A percentile compares a stretch with the other conserved stretches of the same genome.
These are phyloP conservation scores for Neotragus pygmaeus DNA, from an alignment of 2,113 vertebrate species.

Conservation along the genomic window DNA sequence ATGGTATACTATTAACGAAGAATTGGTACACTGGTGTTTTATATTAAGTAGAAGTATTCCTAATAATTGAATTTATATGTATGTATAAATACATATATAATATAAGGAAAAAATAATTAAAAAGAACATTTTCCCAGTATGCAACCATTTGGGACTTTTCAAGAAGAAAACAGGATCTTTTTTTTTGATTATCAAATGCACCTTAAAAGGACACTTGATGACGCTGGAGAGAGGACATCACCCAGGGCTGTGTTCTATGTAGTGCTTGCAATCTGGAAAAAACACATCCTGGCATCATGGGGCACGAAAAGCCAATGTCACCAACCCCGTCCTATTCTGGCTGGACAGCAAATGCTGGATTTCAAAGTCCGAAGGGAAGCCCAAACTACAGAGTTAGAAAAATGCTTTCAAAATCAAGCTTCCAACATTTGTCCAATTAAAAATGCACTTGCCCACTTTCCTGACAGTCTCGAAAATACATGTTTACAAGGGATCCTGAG, in stretches of 20 bases:
- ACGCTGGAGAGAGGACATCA: background rate
- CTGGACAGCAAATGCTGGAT: background rate
- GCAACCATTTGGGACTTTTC: background rate
- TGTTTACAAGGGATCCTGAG: background rate
- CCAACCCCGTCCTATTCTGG: background rate
- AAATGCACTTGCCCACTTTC: slow-evolving; percentile 24
- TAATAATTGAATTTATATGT: background rate
- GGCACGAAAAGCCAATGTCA: background rate
- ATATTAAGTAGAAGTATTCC: background rate
- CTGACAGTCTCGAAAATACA: background rate
- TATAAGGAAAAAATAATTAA: background rate
- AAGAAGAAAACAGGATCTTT: background rate
- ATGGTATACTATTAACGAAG: background rate
- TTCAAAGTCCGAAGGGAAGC: slow-evolving; percentile 12
- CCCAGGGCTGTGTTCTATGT: background rate
- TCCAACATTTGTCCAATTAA: slow-evolving; percentile 13
- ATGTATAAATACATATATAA: background rate
- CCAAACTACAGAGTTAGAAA: background rate
- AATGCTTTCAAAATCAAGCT: background rate
- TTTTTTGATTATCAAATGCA: background rate
- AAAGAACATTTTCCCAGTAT: background rate
- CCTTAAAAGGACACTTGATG: background rate
- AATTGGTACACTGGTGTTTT: background rate
- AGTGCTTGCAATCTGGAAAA: background rate
- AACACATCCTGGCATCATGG: background rate